phyloP scores from a whole-genome alignment of 2,888 invertebrate genomes.

The Anthophora plumipes region DNA sequence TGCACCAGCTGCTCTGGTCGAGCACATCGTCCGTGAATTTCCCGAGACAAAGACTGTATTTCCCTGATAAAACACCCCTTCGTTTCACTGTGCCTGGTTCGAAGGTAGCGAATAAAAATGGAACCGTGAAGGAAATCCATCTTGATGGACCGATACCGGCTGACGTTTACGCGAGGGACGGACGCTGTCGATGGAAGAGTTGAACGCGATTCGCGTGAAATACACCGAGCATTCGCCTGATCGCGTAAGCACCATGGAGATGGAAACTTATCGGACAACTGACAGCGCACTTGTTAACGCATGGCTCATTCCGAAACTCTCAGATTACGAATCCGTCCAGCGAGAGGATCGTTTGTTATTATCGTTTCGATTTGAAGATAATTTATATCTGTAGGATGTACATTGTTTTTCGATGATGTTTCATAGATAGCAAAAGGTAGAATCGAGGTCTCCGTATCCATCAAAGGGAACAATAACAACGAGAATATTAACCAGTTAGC shows the following conservation, averaged over 20 bases:
- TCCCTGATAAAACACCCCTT: constrained; percentile 41
- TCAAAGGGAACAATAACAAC: too few relatives aligned
- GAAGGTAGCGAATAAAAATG: background rate
- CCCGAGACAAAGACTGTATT: constrained; percentile 47
- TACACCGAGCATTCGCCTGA: background rate
- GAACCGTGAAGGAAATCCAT: constrained; percentile 7
- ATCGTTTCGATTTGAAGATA: background rate
- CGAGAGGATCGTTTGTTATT: background rate
- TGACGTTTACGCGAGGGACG: background rate
- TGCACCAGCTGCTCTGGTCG: constrained; percentile 60
- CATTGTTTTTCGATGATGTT: background rate
- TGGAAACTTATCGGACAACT: too few relatives aligned
- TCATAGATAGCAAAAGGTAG: too few relatives aligned
- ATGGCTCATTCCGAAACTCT: background rate
- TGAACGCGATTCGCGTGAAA: background rate
- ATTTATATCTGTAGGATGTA: background rate
- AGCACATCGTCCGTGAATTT: constrained; percentile 54
- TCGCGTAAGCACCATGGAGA: background rate
- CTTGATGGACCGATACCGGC: constrained; percentile 8
- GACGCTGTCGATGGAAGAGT: background rate
- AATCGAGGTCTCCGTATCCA: too few relatives aligned
- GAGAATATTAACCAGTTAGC: too few relatives aligned
- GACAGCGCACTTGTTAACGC: too few relatives aligned
- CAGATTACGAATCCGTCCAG: background rate
- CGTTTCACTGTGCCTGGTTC: constrained; percentile 11